Conservation (phyloP, 2,113 vertebrate species). For the Picathartes gymnocephalus region DNA sequence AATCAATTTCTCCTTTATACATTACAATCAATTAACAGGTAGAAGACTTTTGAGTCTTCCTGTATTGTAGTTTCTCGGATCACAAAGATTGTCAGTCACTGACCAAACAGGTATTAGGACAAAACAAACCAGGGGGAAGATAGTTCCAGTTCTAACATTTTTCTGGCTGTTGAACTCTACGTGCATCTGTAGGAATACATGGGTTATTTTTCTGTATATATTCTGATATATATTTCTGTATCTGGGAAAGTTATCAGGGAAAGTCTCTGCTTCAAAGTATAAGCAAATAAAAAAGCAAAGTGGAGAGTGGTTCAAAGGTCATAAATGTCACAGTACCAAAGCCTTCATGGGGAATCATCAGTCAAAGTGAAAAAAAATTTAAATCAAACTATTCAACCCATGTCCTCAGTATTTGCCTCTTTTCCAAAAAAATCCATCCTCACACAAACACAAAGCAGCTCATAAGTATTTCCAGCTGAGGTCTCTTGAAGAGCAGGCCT, state of each 20-base stretch:
- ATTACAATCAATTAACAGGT: not conserved
- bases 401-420: not conserved
- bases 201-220: not conserved
- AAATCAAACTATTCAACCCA: not conserved
- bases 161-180: not conserved
- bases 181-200: not conserved
- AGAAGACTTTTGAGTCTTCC: not conserved
- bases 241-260: not conserved
- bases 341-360: not conserved
- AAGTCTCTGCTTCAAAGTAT: not conserved
- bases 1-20: not conserved
- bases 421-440: not conserved
- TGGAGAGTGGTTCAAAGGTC: not conserved
- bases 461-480: not conserved
- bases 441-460: not conserved
- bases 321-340: not conserved
- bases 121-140: not conserved
- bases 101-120: not conserved
- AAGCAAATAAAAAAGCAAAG: not conserved
- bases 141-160: not conserved
- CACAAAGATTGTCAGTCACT: not conserved
- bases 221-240: not conserved
- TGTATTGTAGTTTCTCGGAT: not conserved
- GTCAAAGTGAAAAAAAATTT: not conserved
- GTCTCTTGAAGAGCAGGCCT: not conserved